These are phyloP conservation scores for Argentina silus DNA, from an alignment of 2,797 vertebrate species.

Conservation along the genomic window DNA sequence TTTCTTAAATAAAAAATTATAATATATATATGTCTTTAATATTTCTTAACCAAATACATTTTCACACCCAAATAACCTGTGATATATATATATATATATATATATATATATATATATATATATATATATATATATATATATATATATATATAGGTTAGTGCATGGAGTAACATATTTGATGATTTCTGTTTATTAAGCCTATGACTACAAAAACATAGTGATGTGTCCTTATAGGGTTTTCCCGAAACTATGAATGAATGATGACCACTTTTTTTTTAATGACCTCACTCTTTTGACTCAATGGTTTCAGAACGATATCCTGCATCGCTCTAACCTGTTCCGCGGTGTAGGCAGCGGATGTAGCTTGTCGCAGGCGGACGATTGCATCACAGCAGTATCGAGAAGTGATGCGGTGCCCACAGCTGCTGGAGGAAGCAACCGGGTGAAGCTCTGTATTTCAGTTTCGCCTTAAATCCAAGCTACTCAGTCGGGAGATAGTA, in stretches of 20 bases:
- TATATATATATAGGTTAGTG: not conserved
- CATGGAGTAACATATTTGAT: not conserved
- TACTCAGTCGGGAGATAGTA: not conserved
- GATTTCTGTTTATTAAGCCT: not conserved
- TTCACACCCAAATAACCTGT: too few species aligned
- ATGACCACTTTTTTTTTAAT: too few species aligned
- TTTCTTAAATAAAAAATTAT: too few species aligned
- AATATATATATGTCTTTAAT: too few species aligned
- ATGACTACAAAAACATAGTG: not conserved
- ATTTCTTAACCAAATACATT: too few species aligned
- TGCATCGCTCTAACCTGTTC: not conserved
- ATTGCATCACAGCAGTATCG: conserved; percentile 24
- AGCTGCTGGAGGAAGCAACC: conserved; percentile 39
- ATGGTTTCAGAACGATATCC: too few species aligned
- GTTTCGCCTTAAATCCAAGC: conserved; percentile 21
- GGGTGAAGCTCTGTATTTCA: conserved; percentile 20
- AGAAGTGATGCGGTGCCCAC: conserved; percentile 43
- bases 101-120: too few species aligned
- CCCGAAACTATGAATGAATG: too few species aligned
- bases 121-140: not conserved
- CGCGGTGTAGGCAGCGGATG: conserved; percentile 10
- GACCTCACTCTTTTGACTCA: too few species aligned
- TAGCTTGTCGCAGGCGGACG: conserved; percentile 28
- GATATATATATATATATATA: too few species aligned
- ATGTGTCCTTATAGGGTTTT: too few species aligned